Percentiles rank a stretch among this genome's conserved stretches.
Conservation (phyloP, 2,797 vertebrate species). For the Chaunax sp. region DNA sequence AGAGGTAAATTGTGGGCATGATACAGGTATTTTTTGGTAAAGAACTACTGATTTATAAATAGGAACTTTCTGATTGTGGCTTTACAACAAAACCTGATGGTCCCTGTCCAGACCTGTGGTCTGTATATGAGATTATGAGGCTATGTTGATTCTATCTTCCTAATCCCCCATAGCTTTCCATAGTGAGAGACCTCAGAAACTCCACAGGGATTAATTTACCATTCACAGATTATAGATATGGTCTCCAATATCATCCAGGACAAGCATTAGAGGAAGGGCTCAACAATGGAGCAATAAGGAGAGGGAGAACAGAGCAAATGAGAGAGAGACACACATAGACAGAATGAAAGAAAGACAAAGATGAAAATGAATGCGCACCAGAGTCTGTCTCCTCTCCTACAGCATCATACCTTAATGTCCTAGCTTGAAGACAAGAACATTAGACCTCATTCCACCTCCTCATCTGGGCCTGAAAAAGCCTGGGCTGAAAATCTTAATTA, state of each 20-base stretch:
- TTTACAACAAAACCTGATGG: conserved; percentile 64
- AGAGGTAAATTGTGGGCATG: neutral
- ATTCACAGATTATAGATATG: conserved; percentile 78
- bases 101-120: conserved; percentile 56
- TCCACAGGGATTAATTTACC: conserved; percentile 80
- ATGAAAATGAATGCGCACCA: conserved; percentile 65
- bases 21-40: neutral
- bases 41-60: conserved; percentile 33
- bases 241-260: conserved; percentile 72
- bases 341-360: conserved; percentile 55
- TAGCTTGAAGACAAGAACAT: conserved; percentile 90
- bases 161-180: conserved; percentile 75
- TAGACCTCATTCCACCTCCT: conserved; percentile 92
- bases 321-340: conserved; percentile 28
- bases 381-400: conserved; percentile 74
- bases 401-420: conserved; percentile 86
- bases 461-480: conserved; percentile 93
- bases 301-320: conserved; percentile 26
- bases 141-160: conserved; percentile 75
- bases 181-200: conserved; percentile 65
- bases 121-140: conserved; percentile 74
- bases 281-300: conserved; percentile 41
- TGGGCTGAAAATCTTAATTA: conserved; percentile 99
- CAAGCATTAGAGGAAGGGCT: conserved; percentile 66
- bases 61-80: conserved; percentile 59